Conservation (phyloP, 2,888 invertebrate species). For the Pharmacophagus antenor region DNA sequence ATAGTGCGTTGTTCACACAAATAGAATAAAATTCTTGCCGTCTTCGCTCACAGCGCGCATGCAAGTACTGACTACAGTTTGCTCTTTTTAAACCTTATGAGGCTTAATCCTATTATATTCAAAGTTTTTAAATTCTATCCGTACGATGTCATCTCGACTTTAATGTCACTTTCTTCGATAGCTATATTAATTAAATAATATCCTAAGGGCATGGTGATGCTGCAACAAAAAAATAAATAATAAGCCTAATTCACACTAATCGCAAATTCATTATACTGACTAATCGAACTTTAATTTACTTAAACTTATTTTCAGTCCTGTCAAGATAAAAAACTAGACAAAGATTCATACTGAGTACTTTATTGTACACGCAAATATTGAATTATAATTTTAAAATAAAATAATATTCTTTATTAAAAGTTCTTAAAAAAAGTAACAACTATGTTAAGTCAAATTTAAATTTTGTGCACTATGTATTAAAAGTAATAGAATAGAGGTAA, state of each 20-base stretch:
- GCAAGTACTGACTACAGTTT: constrained; percentile 16
- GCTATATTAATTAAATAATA: neutral
- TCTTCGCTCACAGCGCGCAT: constrained; percentile 13
- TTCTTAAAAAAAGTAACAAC: too few species aligned
- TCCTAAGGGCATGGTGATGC: neutral
- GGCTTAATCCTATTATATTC: constrained; percentile 24
- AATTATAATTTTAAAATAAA: too few species aligned
- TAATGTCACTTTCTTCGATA: neutral
- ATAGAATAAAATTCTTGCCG: constrained; percentile 12
- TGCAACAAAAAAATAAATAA: neutral
- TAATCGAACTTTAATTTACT: too few species aligned
- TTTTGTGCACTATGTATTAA: too few species aligned
- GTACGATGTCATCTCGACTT: constrained; percentile 6
- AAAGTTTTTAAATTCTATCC: constrained; percentile 3
- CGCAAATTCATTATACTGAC: neutral
- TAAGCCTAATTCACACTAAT: neutral
- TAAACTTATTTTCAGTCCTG: too few species aligned
- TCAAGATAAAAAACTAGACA: too few species aligned
- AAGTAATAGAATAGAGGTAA: too few species aligned
- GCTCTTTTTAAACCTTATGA: constrained; percentile 25
- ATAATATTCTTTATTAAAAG: too few species aligned
- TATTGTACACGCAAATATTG: too few species aligned
- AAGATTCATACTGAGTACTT: too few species aligned
- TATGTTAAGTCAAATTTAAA: too few species aligned
- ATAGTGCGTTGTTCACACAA: constrained; percentile 12